Evolutionary conservation across 2,797 vertebrate genomes (phyloP).

Genomic region (Danio albolineatus): DNA sequence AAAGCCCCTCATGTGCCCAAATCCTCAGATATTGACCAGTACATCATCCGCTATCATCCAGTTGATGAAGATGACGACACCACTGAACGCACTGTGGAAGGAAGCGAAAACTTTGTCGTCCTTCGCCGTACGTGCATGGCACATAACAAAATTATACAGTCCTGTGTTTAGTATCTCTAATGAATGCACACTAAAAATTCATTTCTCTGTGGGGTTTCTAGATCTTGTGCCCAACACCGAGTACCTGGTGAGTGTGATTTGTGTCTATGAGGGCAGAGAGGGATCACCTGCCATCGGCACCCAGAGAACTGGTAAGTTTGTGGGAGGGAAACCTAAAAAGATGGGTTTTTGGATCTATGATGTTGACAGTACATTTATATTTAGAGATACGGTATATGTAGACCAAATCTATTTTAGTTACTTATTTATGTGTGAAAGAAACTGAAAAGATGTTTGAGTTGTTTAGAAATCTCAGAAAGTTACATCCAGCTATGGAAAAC

Average conservation of each 20-base stretch:
- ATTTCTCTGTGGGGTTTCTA: slow-evolving; percentile 63
- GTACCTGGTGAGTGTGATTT: slow-evolving; percentile 91
- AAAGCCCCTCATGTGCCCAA: slow-evolving; percentile 82
- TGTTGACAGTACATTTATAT: not conserved
- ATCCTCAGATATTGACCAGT: slow-evolving; percentile 80
- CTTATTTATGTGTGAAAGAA: not conserved
- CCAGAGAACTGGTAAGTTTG: slow-evolving; percentile 86
- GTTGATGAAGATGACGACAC: slow-evolving; percentile 89
- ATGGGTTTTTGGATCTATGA: not conserved
- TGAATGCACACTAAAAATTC: slow-evolving; percentile 2
- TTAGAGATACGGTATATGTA: not conserved
- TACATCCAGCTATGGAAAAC: not conserved
- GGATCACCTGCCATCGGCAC: slow-evolving; percentile 86
- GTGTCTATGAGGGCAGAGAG: slow-evolving; percentile 89
- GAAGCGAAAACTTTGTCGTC: slow-evolving; percentile 78
- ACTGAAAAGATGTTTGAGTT: not conserved
- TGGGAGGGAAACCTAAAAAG: not conserved
- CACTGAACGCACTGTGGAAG: slow-evolving; percentile 83
- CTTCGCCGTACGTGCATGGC: slow-evolving; percentile 86
- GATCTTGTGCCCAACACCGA: slow-evolving; percentile 93
- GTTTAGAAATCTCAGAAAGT: too few relatives aligned
- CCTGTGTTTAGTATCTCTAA: not conserved
- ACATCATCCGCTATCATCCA: slow-evolving; percentile 88
- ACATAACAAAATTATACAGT: not conserved
- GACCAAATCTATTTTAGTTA: not conserved